A percentile compares a stretch with the other conserved stretches of the same genome.
phyloP scores from a whole-genome alignment of 2,113 vertebrate species.

The Campylorhamphus procurvoides region DNA sequence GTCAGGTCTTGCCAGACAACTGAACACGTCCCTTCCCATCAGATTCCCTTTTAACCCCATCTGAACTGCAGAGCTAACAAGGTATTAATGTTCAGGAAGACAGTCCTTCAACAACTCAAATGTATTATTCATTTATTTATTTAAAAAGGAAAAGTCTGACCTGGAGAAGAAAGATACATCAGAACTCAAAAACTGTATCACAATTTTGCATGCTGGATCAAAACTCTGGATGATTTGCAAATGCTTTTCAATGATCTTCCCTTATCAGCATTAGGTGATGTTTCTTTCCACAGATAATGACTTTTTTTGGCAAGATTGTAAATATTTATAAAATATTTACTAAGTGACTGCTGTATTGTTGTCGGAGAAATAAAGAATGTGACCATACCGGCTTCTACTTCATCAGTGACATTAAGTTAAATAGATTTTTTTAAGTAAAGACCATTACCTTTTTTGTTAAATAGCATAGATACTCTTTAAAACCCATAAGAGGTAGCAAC shows the following conservation, averaged over 20 bases:
- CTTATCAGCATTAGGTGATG: neutral
- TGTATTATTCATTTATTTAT: neutral
- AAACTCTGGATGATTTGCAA: neutral
- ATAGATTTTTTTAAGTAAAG: neutral
- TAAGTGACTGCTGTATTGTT: neutral
- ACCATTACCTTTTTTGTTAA: neutral
- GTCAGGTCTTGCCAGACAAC: neutral
- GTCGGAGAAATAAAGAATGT: neutral
- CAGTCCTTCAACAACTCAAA: neutral
- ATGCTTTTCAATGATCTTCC: neutral
- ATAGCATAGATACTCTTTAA: neutral
- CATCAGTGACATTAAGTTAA: neutral
- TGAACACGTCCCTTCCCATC: neutral
- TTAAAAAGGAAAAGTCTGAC: neutral
- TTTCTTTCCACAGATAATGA: neutral
- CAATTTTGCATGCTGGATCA: neutral
- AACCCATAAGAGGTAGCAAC: neutral
- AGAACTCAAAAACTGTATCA: neutral
- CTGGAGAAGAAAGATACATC: neutral
- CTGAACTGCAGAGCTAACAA: neutral
- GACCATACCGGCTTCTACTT: neutral
- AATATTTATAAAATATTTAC: neutral
- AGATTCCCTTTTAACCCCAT: neutral
- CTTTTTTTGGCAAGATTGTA: neutral
- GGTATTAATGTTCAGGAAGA: neutral